Evolutionary conservation across 2,888 invertebrate genomes (phyloP).

Genomic region (Sesamia inferens): DNA sequence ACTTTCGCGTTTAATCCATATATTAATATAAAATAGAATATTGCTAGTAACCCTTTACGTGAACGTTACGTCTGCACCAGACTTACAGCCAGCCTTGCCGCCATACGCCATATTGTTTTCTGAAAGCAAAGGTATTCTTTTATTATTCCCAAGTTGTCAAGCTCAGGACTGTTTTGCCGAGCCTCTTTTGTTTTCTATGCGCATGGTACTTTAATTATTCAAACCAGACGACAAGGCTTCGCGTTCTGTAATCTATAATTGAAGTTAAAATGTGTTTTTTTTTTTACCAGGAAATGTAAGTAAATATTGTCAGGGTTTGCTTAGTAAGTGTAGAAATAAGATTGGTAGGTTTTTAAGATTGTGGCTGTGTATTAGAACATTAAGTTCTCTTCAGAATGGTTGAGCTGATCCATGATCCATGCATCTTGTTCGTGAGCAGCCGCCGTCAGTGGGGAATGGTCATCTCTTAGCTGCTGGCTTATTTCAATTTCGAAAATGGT

Average conservation of each 20-base stretch:
- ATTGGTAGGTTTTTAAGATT: no score
- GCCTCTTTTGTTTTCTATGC: conserved; percentile 32
- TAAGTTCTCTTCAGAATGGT: no score
- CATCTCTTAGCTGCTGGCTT: no score
- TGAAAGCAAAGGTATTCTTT: conserved; percentile 41
- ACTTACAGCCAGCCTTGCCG: background rate
- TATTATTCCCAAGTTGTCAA: conserved; percentile 57
- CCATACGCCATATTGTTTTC: conserved; percentile 29
- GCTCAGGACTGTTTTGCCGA: conserved; percentile 28
- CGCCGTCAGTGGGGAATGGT: no score
- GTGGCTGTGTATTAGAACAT: no score
- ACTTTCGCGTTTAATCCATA: no score
- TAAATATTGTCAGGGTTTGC: background rate
- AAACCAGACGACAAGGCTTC: conserved; percentile 10
- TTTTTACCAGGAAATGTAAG: background rate
- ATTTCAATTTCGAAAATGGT: no score
- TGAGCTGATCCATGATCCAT: no score
- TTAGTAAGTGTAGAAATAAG: background rate
- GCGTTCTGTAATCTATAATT: background rate
- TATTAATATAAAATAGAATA: no score
- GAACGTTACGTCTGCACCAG: conserved; percentile 10
- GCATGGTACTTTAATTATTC: conserved; percentile 46
- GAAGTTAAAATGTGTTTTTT: conserved; percentile 11
- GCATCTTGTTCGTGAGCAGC: no score
- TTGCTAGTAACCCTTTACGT: background rate